Conservation (phyloP, 2,113 vertebrate species). For the Sinocyclocheilus anshuiensis region DNA sequence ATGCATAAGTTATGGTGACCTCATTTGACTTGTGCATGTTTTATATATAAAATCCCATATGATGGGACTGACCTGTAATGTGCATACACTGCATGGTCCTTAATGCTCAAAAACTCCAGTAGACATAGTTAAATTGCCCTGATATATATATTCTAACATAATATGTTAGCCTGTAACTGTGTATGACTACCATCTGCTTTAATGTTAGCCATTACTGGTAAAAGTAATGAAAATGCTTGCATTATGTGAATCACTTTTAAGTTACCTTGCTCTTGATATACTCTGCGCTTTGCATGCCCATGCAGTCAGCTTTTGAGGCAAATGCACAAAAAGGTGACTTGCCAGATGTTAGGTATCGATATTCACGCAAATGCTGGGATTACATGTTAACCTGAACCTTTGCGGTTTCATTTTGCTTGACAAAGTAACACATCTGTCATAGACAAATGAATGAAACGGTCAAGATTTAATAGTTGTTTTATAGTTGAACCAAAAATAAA, state of each 20-base stretch:
- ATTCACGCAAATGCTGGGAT: background rate
- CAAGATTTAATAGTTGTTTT: background rate
- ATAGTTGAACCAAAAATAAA: background rate
- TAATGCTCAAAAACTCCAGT: conserved; percentile 46
- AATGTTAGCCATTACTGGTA: background rate
- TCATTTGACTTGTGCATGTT: conserved; percentile 26
- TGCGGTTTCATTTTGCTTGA: background rate
- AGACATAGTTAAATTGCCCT: conserved; percentile 28
- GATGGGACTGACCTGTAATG: conserved; percentile 30
- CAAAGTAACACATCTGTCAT: background rate
- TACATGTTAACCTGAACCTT: background rate
- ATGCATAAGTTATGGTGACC: background rate
- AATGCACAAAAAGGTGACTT: background rate
- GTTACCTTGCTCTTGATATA: background rate
- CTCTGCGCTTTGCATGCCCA: background rate
- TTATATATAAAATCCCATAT: conserved; percentile 30
- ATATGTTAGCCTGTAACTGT: conserved; percentile 41
- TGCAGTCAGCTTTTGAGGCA: conserved; percentile 20
- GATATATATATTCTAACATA: conserved; percentile 39
- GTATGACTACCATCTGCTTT: conserved; percentile 15
- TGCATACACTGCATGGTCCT: conserved; percentile 42
- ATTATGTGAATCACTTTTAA: conserved; percentile 17
- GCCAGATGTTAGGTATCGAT: background rate
- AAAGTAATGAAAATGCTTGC: conserved; percentile 33
- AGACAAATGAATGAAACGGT: background rate